A percentile compares a stretch with the other conserved stretches of the same genome.
Conservation (phyloP, 1,140 invertebrate genomes). For the Melipona quadrifasciata region DNA sequence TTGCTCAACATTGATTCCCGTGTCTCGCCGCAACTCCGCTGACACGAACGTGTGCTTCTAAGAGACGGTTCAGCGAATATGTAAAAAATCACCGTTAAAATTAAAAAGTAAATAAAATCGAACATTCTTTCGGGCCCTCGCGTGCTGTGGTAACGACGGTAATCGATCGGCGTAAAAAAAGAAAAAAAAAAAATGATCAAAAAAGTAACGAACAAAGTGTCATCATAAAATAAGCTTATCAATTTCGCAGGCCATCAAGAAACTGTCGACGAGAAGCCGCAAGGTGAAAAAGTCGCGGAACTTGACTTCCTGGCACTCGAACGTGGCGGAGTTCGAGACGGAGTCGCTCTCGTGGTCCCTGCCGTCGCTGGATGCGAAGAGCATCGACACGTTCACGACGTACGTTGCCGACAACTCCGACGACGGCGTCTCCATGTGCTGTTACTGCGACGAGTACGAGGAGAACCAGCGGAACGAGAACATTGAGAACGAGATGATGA, state of each 20-base stretch:
- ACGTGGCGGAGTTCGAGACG: conserved; percentile 69
- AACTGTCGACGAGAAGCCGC: conserved; percentile 66
- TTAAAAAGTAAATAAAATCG: no score
- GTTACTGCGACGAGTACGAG: conserved; percentile 76
- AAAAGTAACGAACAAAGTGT: no score
- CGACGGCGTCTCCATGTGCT: conserved; percentile 71
- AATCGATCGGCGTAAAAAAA: neutral
- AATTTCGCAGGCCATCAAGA: conserved; percentile 72
- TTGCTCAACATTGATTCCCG: conserved; percentile 38
- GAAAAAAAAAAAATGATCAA: no score
- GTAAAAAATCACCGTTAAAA: no score
- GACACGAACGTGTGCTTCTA: neutral
- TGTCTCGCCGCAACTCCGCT: neutral
- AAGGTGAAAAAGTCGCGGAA: conserved; percentile 66
- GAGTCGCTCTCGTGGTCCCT: conserved; percentile 75
- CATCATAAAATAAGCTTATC: neutral
- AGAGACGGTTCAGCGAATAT: no score
- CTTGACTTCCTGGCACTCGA: conserved; percentile 62
- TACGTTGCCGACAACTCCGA: conserved; percentile 72
- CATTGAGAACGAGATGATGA: conserved; percentile 79
- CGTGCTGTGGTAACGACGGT: no score
- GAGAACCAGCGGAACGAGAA: conserved; percentile 80
- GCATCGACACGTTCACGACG: conserved; percentile 78
- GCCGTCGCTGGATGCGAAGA: conserved; percentile 75
- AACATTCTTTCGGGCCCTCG: no score